A percentile compares a stretch with the other conserved stretches of the same genome.
phyloP scores from a whole-genome alignment of 92 coral and sea anemone genomes.

The Epizoanthus ramosus region DNA sequence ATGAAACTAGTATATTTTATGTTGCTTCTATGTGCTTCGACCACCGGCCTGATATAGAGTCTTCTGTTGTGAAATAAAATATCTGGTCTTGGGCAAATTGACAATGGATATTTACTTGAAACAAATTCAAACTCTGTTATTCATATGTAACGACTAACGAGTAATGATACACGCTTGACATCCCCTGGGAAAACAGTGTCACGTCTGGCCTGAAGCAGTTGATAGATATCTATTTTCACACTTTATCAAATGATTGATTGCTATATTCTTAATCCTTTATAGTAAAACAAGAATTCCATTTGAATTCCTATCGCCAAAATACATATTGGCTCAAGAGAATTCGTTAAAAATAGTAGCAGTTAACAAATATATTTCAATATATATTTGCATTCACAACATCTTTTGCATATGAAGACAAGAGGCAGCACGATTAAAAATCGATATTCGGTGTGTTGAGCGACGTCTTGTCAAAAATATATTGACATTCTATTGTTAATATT shows the following conservation, averaged over 20 bases:
- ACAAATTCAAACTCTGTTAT: background rate
- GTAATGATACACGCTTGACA: background rate
- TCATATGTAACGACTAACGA: too few species aligned
- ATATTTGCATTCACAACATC: background rate
- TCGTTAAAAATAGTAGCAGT: background rate
- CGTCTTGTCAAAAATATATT: slow-evolving; percentile 1
- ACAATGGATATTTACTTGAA: background rate
- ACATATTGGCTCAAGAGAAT: background rate
- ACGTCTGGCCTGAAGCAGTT: background rate
- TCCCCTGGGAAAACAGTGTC: background rate
- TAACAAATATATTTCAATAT: background rate
- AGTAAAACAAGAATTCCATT: background rate
- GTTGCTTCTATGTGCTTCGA: background rate
- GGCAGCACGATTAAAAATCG: background rate
- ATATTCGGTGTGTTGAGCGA: background rate
- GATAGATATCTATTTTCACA: background rate
- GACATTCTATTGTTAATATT: background rate
- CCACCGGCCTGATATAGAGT: background rate
- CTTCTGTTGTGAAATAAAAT: background rate
- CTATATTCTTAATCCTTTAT: background rate
- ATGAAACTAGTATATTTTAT: background rate
- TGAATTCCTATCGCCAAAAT: background rate
- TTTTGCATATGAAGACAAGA: background rate
- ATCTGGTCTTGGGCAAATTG: background rate
- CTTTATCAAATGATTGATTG: background rate